Evolutionary conservation across 2,113 vertebrate genomes (phyloP).

Genomic region (Steatornis caripensis): DNA sequence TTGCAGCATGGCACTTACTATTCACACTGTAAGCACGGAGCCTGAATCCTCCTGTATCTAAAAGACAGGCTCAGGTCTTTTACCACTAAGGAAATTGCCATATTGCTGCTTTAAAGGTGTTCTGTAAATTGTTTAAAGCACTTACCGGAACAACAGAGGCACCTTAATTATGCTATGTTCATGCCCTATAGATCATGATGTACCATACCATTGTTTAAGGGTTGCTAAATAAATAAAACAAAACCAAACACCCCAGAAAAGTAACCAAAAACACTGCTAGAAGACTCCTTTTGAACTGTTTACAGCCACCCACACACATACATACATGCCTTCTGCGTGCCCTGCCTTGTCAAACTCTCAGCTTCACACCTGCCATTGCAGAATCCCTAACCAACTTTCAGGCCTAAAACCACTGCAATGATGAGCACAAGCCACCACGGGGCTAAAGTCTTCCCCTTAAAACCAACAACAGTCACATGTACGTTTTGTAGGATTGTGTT

Average conservation of each 20-base stretch:
- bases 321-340: not conserved
- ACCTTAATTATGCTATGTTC: not conserved
- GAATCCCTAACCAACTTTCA: not conserved
- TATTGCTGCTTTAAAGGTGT: not conserved
- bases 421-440: not conserved
- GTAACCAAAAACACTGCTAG: not conserved
- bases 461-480: fast-evolving
- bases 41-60: not conserved
- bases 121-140: not conserved
- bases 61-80: not conserved
- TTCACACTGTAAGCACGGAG: not conserved
- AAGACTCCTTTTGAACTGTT: not conserved
- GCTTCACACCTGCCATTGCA: not conserved
- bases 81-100: not conserved
- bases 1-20: not conserved
- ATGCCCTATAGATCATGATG: not conserved
- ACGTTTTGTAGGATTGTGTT: not conserved
- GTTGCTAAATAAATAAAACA: not conserved
- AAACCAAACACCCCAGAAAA: not conserved
- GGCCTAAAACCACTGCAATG: not conserved
- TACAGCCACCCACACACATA: fast-evolving
- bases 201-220: not conserved
- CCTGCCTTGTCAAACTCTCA: not conserved
- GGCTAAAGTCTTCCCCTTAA: not conserved
- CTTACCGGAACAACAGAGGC: not conserved